These are phyloP conservation scores for Pentalonia nigronervosa DNA, from an alignment of 1,140 invertebrate species.

Conservation along the genomic window DNA sequence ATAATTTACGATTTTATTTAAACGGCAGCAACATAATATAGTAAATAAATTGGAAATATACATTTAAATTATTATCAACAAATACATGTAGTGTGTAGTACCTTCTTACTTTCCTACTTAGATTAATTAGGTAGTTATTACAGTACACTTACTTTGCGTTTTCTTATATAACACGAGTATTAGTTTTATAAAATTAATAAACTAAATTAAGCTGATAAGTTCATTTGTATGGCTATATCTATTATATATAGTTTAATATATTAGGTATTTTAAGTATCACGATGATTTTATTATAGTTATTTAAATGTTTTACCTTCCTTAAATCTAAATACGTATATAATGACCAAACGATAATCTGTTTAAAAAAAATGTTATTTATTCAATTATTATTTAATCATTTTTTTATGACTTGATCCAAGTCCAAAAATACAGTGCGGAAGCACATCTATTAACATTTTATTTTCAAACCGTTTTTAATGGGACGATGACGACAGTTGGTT, in stretches of 20 bases:
- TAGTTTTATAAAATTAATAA: neutral
- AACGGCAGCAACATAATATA: neutral
- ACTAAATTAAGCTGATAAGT: no score
- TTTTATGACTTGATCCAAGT: neutral
- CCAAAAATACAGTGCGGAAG: neutral
- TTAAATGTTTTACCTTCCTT: neutral
- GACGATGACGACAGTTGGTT: neutral
- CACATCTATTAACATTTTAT: neutral
- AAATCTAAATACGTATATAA: neutral
- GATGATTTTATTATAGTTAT: neutral
- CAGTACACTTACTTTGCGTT: neutral
- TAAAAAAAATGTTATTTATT: neutral
- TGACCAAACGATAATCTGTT: neutral
- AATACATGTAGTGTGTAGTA: neutral
- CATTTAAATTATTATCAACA: neutral
- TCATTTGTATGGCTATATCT: no score
- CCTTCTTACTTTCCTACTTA: no score
- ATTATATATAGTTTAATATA: no score
- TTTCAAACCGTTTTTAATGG: neutral
- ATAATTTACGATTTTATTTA: neutral
- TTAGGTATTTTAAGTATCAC: neutral
- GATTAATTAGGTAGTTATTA: neutral
- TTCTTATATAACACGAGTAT: neutral
- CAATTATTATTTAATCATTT: neutral
- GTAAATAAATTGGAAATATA: neutral